These are phyloP conservation scores for Agonopterix subpropinquella DNA, from an alignment of 2,888 invertebrate genomes.

Conservation along the genomic window DNA sequence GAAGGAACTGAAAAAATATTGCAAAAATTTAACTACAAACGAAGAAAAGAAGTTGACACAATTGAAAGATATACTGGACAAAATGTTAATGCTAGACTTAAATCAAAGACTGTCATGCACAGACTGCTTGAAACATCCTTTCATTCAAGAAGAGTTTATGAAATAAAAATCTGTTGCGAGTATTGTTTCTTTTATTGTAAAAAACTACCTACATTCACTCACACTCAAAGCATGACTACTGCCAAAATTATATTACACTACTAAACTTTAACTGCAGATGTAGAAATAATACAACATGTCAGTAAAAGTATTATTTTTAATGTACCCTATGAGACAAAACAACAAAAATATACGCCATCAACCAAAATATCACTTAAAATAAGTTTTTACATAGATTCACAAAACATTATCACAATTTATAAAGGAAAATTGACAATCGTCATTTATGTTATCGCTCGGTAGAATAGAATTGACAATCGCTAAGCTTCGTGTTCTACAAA, in stretches of 20 bases:
- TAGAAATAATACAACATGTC: constrained; percentile 37
- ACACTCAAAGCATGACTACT: too few species aligned
- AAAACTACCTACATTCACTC: too few species aligned
- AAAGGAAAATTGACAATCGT: constrained; percentile 50
- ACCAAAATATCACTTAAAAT: constrained; percentile 64
- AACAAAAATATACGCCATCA: constrained; percentile 63
- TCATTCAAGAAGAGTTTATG: constrained; percentile 77
- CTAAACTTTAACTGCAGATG: too few species aligned
- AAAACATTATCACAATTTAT: constrained; percentile 56
- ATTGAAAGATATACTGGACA: constrained; percentile 93
- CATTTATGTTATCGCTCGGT: constrained; percentile 9
- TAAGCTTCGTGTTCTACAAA: neutral
- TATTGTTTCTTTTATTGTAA: neutral
- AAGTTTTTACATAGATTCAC: constrained; percentile 33
- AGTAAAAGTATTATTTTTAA: constrained; percentile 56
- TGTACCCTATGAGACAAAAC: constrained; percentile 51
- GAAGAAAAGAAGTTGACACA: constrained; percentile 93
- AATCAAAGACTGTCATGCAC: constrained; percentile 90
- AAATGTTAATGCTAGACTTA: constrained; percentile 92
- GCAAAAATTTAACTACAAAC: constrained; percentile 85
- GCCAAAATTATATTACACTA: too few species aligned
- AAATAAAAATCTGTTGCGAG: constrained; percentile 7
- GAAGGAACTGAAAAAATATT: constrained; percentile 89
- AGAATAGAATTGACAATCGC: constrained; percentile 10
- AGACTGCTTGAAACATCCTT: constrained; percentile 94